Conservation (phyloP, 1,140 invertebrate genomes). For the Panagrolaimus sp. region DNA sequence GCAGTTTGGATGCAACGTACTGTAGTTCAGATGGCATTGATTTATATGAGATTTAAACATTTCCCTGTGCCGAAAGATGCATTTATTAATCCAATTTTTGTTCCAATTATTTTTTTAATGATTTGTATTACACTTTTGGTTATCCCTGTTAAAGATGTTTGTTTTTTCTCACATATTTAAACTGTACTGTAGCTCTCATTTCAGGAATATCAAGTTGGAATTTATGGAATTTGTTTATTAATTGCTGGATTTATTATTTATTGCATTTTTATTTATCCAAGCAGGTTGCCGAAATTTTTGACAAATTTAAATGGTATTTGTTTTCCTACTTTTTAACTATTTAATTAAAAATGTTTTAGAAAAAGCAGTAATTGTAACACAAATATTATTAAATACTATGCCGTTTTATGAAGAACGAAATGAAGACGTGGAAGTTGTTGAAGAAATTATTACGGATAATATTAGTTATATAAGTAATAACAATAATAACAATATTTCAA, state of each 20-base stretch:
- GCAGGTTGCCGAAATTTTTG: constrained; percentile 3
- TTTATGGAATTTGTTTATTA: not conserved
- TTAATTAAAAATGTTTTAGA: not conserved
- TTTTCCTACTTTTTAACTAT: not conserved
- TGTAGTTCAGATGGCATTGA: constrained; percentile 23
- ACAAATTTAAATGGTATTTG: not conserved
- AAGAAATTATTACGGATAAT: too few species aligned
- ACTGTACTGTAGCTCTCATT: not conserved
- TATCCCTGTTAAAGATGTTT: constrained; percentile 19
- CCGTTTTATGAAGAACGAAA: not conserved
- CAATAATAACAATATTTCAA: too few species aligned
- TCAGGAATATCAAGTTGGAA: not conserved
- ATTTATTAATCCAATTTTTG: constrained; percentile 27
- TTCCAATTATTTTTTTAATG: constrained; percentile 26
- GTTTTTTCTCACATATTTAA: not conserved
- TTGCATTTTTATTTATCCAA: constrained; percentile 3
- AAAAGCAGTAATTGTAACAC: not conserved
- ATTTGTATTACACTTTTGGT: constrained; percentile 22
- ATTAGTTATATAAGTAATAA: too few species aligned
- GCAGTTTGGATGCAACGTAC: constrained; percentile 21
- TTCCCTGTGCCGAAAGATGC: constrained; percentile 16
- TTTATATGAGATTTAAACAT: constrained; percentile 31
- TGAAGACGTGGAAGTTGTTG: too few species aligned
- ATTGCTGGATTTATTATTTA: constrained; percentile 8
- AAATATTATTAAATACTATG: not conserved